Conservation (phyloP, 2,888 invertebrate genomes). For the Steinernema scapterisci region DNA sequence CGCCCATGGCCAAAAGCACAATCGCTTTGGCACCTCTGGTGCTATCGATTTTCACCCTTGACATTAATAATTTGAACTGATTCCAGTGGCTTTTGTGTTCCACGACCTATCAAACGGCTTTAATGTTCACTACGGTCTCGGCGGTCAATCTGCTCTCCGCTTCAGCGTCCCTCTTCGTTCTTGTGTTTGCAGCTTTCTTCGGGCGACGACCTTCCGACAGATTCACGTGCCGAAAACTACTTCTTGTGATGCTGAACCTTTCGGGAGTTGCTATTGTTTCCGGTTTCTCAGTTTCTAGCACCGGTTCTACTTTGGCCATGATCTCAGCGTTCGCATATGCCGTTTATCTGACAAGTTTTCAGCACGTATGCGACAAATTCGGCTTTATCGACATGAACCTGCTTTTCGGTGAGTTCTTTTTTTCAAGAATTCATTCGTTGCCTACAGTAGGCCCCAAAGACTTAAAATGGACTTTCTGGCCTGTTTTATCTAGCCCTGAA, state of each 20-base stretch:
- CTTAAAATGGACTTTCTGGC: neutral
- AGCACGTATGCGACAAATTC: conserved; percentile 82
- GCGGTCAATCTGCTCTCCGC: conserved; percentile 87
- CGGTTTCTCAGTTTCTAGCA: conserved; percentile 52
- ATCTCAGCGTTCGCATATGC: conserved; percentile 80
- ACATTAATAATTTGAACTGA: conserved; percentile 28
- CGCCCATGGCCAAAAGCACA: conserved; percentile 49
- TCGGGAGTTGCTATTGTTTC: conserved; percentile 60
- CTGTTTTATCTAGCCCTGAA: too few relatives aligned
- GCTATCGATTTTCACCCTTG: conserved; percentile 29
- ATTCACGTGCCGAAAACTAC: conserved; percentile 45
- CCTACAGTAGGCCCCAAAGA: too few relatives aligned
- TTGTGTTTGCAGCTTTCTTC: conserved; percentile 77
- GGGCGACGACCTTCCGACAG: conserved; percentile 40
- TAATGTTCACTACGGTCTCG: conserved; percentile 82
- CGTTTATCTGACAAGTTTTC: conserved; percentile 83
- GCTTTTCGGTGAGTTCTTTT: conserved; percentile 81
- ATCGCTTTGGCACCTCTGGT: conserved; percentile 65
- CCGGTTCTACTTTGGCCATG: conserved; percentile 56
- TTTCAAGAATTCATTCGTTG: conserved; percentile 30
- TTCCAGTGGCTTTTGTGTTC: conserved; percentile 92
- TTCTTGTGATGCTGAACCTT: conserved; percentile 59
- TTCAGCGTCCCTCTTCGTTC: conserved; percentile 84
- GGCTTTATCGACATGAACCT: conserved; percentile 91
- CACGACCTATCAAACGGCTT: conserved; percentile 83